Evolutionary conservation across 2,797 vertebrate genomes (phyloP).

Genomic region (Chelmon rostratus): DNA sequence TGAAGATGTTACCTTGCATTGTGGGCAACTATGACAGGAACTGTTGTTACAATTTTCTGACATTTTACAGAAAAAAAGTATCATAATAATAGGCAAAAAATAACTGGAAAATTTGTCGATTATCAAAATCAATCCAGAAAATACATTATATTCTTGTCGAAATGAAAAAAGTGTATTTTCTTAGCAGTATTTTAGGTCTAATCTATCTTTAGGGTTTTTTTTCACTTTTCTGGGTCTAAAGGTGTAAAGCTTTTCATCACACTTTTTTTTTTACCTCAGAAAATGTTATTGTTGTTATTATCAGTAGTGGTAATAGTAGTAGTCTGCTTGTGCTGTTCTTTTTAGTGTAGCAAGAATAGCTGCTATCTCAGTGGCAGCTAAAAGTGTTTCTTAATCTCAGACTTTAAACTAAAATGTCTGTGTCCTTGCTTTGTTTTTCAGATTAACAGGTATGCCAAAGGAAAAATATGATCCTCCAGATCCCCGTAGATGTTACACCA

Average conservation of each 20-base stretch:
- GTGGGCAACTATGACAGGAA: no score
- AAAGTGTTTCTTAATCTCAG: neutral
- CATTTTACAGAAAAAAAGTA: neutral
- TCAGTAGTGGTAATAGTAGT: no score
- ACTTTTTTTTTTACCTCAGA: no score
- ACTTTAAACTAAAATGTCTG: neutral
- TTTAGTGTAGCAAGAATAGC: neutral
- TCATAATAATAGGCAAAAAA: neutral
- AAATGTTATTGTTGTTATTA: no score
- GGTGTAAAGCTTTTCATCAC: neutral
- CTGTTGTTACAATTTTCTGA: no score
- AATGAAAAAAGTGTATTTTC: neutral
- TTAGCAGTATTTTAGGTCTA: neutral
- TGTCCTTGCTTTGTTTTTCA: constrained; percentile 59
- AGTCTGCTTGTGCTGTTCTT: no score
- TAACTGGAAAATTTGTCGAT: neutral
- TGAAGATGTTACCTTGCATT: no score
- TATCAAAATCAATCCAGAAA: neutral
- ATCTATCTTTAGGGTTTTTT: neutral
- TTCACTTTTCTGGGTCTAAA: neutral
- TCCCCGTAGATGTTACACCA: constrained; percentile 98
- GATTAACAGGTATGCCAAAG: constrained; percentile 99
- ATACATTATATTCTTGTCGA: neutral
- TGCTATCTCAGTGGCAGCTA: neutral
- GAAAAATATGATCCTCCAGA: constrained; percentile 99